Base-by-base conservation (phyloP, 2,113 vertebrate species). In the Tachuris rubrigastra region DNA sequence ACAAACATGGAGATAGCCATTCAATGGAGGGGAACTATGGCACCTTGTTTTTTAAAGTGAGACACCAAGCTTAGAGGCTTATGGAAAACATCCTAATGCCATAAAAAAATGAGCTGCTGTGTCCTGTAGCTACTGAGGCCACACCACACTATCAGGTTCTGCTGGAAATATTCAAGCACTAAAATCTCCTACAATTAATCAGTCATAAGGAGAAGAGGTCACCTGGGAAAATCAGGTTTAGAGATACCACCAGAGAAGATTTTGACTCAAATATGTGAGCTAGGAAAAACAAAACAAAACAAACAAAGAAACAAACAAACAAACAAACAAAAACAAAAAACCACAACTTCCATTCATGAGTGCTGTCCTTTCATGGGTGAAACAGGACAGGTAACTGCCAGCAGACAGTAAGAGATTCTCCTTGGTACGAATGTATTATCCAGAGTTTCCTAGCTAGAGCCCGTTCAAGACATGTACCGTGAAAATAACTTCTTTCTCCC, bases 21-120 rank as follows among this genome's bases (percentile, higher is more conserved):
- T 3, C 60, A 6, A 19, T 12, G 7, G 20, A 8, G 6, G 4
- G 20, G 24, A 66, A 21, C 52, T 50, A 71, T 0, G 1, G 37
- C 35, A 86, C 24, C 33, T 14, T 27, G 7, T 9, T 8, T 53
- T 82, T 53, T 13, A 87, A 46, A 56, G 41, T 8, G 10, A 89
- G 49, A 68, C 4, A 3, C 33, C 22, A 79, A 46, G 27, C 28
- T 63, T 13, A 63, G 13, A 50, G 47, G 14, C 46, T 79, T 33
- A 46, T 35, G 7, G 35, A 60, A 84, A 69, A 75, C 17, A 5
- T 22, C 28, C 44, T 25, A 31, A n/a, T 39, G 27, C n/a, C 39
- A 49, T 3, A 16, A 55, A 53, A 50, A 74, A 93, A 69, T 1
- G 1, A 35, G 15, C 16, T 71, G 35, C n/a, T 24, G 9, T 56